Percentiles rank a stretch among this genome's conserved stretches.
These are phyloP conservation scores for Caenorhabditis macrosperma DNA, from an alignment of 2,888 invertebrate species.

Conservation along the genomic window DNA sequence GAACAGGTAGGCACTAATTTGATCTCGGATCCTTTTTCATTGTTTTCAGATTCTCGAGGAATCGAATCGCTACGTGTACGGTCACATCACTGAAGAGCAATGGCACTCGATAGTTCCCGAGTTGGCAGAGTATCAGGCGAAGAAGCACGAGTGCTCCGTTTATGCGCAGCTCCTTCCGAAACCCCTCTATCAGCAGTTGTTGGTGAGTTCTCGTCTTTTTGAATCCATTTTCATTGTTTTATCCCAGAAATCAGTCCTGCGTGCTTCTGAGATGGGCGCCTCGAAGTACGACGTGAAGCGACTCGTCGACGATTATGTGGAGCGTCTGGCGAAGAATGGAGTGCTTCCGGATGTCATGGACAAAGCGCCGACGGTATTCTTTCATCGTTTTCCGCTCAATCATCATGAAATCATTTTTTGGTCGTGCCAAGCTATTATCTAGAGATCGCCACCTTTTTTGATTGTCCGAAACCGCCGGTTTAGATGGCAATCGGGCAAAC, in stretches of 20 bases:
- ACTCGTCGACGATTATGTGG: slow-evolving; percentile 67
- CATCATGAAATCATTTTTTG: too few relatives aligned
- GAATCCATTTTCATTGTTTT: neutral
- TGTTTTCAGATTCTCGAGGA: slow-evolving; percentile 54
- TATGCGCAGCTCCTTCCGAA: slow-evolving; percentile 71
- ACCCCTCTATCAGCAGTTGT: slow-evolving; percentile 60
- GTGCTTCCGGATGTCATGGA: slow-evolving; percentile 57
- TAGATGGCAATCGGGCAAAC: too few relatives aligned
- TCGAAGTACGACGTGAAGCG: slow-evolving; percentile 66
- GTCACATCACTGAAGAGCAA: slow-evolving; percentile 59
- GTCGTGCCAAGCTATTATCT: too few relatives aligned
- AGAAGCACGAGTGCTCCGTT: slow-evolving; percentile 68
- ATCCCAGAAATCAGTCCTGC: slow-evolving; percentile 65
- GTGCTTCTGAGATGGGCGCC: slow-evolving; percentile 68
- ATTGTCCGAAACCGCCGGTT: too few relatives aligned
- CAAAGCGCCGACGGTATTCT: slow-evolving; percentile 28
- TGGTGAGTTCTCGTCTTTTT: slow-evolving; percentile 63
- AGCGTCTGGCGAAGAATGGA: slow-evolving; percentile 58
- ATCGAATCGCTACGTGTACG: slow-evolving; percentile 55
- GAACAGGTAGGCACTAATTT: slow-evolving; percentile 41
- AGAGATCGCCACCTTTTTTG: too few relatives aligned
- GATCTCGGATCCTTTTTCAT: neutral
- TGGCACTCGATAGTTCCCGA: slow-evolving; percentile 62
- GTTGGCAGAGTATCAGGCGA: slow-evolving; percentile 64
- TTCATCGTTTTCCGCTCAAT: too few relatives aligned